A percentile compares a stretch with the other conserved stretches of the same genome.
These are phyloP conservation scores for Diplodus sargus DNA, from an alignment of 2,797 vertebrate genomes.

Conservation along the genomic window DNA sequence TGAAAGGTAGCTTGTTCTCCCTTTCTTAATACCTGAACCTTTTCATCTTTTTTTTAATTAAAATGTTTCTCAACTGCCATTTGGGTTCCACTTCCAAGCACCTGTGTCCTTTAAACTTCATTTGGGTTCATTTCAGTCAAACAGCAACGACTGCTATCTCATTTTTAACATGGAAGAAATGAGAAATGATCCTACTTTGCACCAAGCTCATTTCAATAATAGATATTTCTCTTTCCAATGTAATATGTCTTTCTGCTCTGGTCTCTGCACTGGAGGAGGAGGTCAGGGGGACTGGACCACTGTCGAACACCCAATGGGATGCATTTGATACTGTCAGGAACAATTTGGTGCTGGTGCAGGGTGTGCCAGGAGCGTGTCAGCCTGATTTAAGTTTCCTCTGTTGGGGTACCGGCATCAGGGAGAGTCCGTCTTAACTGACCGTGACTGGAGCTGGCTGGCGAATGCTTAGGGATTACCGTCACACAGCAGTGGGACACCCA, in stretches of 20 bases:
- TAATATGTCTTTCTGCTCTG: conserved; percentile 20
- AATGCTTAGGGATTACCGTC: conserved; percentile 63
- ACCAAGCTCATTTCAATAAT: conserved; percentile 22
- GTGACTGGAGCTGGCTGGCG: conserved; percentile 69
- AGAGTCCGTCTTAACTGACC: conserved; percentile 56
- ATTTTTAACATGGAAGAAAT: conserved; percentile 12
- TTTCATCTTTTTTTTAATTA: conserved; percentile 3
- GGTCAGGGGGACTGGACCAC: conserved; percentile 69
- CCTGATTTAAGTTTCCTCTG: conserved; percentile 72
- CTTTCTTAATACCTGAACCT: background rate
- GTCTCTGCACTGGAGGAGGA: conserved; percentile 51
- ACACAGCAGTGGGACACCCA: conserved; percentile 5
- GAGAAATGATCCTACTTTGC: conserved; percentile 36
- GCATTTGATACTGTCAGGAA: conserved; percentile 81
- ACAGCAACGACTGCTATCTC: conserved; percentile 21
- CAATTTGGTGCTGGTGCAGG: conserved; percentile 69
- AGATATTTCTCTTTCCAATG: conserved; percentile 32
- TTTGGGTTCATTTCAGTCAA: conserved; percentile 12
- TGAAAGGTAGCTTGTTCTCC: background rate
- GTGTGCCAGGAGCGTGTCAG: conserved; percentile 76
- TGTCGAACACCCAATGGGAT: conserved; percentile 73
- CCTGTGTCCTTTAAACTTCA: conserved; percentile 6
- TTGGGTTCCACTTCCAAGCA: background rate
- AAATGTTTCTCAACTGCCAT: background rate
- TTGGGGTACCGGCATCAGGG: conserved; percentile 59